These are phyloP conservation scores for Lophius piscatorius DNA, from an alignment of 2,113 vertebrate genomes.

Conservation along the genomic window DNA sequence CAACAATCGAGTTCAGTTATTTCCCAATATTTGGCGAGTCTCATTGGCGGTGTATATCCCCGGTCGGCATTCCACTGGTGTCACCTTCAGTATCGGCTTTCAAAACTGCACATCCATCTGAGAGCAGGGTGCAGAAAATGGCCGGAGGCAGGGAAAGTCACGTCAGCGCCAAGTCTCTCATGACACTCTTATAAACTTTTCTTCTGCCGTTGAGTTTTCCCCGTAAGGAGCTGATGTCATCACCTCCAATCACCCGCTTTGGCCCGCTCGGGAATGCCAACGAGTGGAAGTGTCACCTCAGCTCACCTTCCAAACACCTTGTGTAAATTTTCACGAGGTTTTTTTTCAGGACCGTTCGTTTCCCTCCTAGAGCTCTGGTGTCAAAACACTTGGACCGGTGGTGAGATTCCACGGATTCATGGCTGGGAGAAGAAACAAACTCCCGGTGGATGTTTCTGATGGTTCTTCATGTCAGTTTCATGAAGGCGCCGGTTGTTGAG, in stretches of 20 bases:
- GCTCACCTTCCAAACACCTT: conserved; percentile 9
- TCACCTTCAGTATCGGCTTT: conserved; percentile 10
- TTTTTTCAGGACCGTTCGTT: conserved; percentile 16
- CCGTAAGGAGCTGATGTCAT: conserved; percentile 47
- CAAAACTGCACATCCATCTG: not conserved
- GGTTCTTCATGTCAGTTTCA: too few species aligned
- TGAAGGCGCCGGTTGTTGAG: too few species aligned
- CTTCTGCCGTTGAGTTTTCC: conserved; percentile 28
- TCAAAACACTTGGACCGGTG: too few species aligned
- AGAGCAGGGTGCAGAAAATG: not conserved
- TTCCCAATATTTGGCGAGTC: too few species aligned
- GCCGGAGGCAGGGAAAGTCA: conserved; percentile 47
- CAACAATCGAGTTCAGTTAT: too few species aligned
- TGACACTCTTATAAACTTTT: conserved; percentile 28
- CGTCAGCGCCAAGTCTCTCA: conserved; percentile 42
- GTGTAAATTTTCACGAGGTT: not conserved
- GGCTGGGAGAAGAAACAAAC: too few species aligned
- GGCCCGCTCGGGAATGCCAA: not conserved
- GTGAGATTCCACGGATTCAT: too few species aligned
- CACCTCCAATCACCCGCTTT: conserved; percentile 17
- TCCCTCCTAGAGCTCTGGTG: too few species aligned
- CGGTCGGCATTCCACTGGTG: not conserved
- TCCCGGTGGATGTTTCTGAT: too few species aligned
- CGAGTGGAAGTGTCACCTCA: conserved; percentile 12
- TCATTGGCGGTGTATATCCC: too few species aligned